Percentiles rank a stretch among this genome's conserved stretches.
These are phyloP conservation scores for Kryptopterus vitreolus DNA, from an alignment of 2,797 vertebrate species.

Conservation along the genomic window DNA sequence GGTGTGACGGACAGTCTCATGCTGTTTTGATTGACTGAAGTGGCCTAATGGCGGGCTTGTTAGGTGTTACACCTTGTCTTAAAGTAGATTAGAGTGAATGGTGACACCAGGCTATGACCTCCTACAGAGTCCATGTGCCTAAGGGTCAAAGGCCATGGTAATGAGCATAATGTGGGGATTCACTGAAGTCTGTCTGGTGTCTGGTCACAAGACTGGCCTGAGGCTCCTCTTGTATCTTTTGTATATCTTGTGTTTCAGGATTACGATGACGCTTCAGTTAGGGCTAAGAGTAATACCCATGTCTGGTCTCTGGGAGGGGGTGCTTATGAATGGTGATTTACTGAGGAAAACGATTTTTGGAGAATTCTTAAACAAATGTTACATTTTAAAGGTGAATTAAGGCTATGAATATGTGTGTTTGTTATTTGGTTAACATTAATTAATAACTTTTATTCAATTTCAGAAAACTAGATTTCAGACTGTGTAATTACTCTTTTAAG, in stretches of 20 bases:
- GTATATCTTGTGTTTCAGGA: background rate
- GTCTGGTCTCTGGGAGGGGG: background rate
- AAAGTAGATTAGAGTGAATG: background rate
- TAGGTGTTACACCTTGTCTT: background rate
- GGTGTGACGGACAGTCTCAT: background rate
- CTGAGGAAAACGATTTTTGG: background rate
- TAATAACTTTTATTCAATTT: background rate
- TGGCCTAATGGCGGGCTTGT: background rate
- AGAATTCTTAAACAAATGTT: background rate
- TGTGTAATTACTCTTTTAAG: background rate
- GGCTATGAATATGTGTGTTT: background rate
- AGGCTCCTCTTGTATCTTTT: conserved; percentile 6
- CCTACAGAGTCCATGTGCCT: conserved; percentile 11
- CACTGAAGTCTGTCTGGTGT: background rate
- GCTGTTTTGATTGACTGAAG: background rate
- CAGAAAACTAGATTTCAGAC: background rate
- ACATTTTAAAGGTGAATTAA: background rate
- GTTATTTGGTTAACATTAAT: background rate
- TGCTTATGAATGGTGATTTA: background rate
- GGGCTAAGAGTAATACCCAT: background rate
- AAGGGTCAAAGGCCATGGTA: conserved; percentile 29
- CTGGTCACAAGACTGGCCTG: background rate
- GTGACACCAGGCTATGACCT: background rate
- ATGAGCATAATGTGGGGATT: background rate
- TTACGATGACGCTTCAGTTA: background rate